A percentile compares a stretch with the other conserved stretches of the same genome.
Conservation (phyloP, 2,888 invertebrate species). For the Tuta absoluta region DNA sequence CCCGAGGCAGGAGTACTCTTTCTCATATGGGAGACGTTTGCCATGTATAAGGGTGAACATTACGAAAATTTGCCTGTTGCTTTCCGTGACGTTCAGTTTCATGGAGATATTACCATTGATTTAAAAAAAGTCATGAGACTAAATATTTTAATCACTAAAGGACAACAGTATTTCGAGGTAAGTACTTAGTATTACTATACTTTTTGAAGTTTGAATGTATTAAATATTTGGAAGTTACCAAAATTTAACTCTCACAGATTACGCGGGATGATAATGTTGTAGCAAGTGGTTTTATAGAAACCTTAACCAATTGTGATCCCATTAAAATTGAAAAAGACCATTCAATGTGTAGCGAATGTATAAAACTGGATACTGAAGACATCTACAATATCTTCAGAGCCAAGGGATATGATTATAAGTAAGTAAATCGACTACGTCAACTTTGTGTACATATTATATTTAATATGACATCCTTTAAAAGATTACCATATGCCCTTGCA, state of each 20-base stretch:
- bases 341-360: background rate
- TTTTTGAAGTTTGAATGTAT: no score
- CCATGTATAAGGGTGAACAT: conserved; percentile 58
- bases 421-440: background rate
- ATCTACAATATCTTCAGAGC: background rate
- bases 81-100: conserved; percentile 39
- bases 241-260: background rate
- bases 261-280: background rate
- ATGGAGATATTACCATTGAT: conserved; percentile 35
- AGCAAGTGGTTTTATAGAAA: background rate
- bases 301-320: background rate
- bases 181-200: conserved; percentile 22
- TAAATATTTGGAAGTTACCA: background rate
- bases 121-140: conserved; percentile 34
- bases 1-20: conserved; percentile 83
- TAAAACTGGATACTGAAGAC: background rate
- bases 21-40: conserved; percentile 79
- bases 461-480: no score
- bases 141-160: conserved; percentile 40
- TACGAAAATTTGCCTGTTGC: conserved; percentile 51
- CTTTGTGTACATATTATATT: no score
- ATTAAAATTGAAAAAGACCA: background rate
- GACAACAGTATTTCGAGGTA: conserved; percentile 49
- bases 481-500: no score
- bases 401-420: background rate